Evolutionary conservation across 1,140 invertebrate genomes (phyloP).

Genomic region (Heliconius hermathena): DNA sequence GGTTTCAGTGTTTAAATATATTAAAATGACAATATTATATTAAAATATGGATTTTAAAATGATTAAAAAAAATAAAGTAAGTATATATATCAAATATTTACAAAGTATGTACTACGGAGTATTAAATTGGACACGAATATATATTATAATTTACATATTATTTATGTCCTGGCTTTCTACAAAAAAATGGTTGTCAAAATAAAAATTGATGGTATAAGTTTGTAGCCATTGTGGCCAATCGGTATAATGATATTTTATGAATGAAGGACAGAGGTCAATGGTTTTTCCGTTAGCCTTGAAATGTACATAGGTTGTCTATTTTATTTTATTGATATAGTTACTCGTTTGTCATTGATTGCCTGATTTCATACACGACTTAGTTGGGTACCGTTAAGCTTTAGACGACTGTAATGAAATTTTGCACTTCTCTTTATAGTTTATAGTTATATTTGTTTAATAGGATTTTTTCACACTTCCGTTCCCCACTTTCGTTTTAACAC

Average conservation of each 20-base stretch:
- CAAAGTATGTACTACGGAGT: no score
- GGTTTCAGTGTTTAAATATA: no score
- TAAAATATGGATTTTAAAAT: no score
- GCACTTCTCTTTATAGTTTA: background rate
- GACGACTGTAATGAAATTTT: background rate
- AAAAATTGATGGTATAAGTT: background rate
- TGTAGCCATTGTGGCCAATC: background rate
- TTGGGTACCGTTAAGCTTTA: background rate
- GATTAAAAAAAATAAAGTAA: no score
- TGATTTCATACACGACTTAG: background rate
- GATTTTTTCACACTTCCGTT: no score
- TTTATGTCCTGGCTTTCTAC: background rate
- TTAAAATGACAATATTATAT: no score
- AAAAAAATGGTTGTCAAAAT: background rate
- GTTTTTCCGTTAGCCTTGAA: constrained; percentile 12
- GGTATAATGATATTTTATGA: constrained; percentile 2
- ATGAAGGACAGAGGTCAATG: constrained; percentile 4
- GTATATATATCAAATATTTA: no score
- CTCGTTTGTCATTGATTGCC: background rate
- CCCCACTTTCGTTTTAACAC: no score
- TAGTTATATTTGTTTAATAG: background rate
- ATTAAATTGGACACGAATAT: background rate
- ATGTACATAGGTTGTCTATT: background rate
- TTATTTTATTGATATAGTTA: background rate
- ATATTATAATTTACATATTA: background rate